Base-by-base conservation (phyloP, 2,113 vertebrate species). In the Rattus norvegicus region DNA sequence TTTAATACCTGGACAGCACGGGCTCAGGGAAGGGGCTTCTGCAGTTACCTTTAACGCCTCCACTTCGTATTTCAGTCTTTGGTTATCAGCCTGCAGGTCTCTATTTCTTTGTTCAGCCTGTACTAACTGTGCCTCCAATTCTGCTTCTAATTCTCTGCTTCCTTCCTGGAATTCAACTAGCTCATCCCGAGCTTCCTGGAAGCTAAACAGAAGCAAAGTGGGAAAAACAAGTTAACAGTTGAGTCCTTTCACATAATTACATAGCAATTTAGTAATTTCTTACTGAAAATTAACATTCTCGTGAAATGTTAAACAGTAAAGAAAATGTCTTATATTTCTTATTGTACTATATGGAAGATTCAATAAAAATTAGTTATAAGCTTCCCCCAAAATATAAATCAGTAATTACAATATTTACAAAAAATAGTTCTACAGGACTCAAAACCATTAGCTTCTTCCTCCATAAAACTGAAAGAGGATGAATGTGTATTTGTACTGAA, bases 81-180 rank as follows among this genome's bases (percentile, higher is more conserved):
- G 99, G 97, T 99, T 99, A 98, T 99, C 99, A 54, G 98, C 99
- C 90, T 99, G 99, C 96, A 99, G 99, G 98, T 99, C 99, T 97
- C 99, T 98, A 3, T 99, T 99, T 92, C 99, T 99, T 95, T 99
- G 99, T 94, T 99, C 99, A 47, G 99, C 99, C 97, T 99, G 99
- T 69, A 99, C 98, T 30, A 99, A 98, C 95, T 99, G 99, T 2
- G 99, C 99, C 97, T 99, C 99, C 98, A 99, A 97, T 97, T 99
- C 99, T 2, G 99, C 99, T 98, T 99, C 99, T 97, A 99, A 98
- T 96, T 99, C 99, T 90, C 99, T 98, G 98, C 99, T 99, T 85
- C 99, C 99, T 97, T 99, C 99, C 98, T 99, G 99, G 98, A 99
- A 99, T 96, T 99, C 99, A 97, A 99, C 99, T 98, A 99, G 99